Percentiles rank a stretch among this genome's conserved stretches.
Conservation (phyloP, 2,797 vertebrate genomes). For the Silurus aristotelis region DNA sequence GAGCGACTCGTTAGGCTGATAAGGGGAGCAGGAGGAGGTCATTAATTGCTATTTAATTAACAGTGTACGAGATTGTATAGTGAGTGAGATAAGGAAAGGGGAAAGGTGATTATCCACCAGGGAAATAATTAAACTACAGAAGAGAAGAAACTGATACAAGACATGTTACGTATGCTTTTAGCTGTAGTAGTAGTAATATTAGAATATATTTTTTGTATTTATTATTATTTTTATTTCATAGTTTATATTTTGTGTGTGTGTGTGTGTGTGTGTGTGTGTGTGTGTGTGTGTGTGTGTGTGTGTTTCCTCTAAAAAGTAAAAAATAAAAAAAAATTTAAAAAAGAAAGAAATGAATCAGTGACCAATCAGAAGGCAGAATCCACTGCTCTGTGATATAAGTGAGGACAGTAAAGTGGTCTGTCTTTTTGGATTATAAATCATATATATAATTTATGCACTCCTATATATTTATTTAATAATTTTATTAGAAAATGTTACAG, state of each 20-base stretch:
- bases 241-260: too few relatives aligned
- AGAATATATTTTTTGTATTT: not conserved
- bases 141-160: not conserved
- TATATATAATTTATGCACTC: too few relatives aligned
- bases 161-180: not conserved
- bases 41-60: slow-evolving; percentile 64
- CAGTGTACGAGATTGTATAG: slow-evolving; percentile 48
- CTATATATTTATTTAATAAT: too few relatives aligned
- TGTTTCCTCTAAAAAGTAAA: too few relatives aligned
- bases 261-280: too few relatives aligned
- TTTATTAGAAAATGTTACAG: not conserved
- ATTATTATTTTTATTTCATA: too few relatives aligned
- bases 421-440: too few relatives aligned
- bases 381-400: not conserved
- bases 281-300: too few relatives aligned
- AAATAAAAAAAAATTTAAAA: too few relatives aligned
- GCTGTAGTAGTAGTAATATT: not conserved
- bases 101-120: slow-evolving; percentile 41
- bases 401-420: too few relatives aligned
- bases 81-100: slow-evolving; percentile 50
- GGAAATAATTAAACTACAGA: slow-evolving; percentile 24
- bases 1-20: slow-evolving; percentile 54
- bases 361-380: not conserved
- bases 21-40: slow-evolving; percentile 40
- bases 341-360: not conserved